These are phyloP conservation scores for Forbesichthys agassizii DNA, from an alignment of 2,113 vertebrate species.

Conservation along the genomic window DNA sequence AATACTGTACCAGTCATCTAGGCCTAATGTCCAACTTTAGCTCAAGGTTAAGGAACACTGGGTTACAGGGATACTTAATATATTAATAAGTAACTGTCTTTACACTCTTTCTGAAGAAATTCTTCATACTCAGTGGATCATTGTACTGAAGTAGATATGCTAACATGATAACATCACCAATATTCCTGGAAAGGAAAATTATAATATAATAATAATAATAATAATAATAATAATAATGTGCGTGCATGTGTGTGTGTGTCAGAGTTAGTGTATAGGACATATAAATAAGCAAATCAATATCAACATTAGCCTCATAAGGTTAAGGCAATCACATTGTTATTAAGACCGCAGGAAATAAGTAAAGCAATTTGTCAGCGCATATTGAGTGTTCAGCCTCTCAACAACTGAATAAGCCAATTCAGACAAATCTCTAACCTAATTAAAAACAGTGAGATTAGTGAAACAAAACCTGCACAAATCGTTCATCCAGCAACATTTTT, in stretches of 20 bases:
- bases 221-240: background rate
- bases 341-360: slow-evolving; percentile 12
- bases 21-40: too few relatives aligned
- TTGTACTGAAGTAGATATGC: too few relatives aligned
- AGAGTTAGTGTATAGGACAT: background rate
- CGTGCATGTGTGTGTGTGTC: background rate
- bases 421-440: slow-evolving; percentile 20
- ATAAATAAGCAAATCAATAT: slow-evolving; percentile 46
- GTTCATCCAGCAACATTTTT: slow-evolving; percentile 6
- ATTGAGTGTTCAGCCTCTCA: slow-evolving; percentile 48
- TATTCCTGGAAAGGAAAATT: background rate
- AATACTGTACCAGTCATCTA: too few relatives aligned
- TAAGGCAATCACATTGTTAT: slow-evolving; percentile 41
- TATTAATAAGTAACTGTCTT: too few relatives aligned
- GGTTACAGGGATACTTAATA: too few relatives aligned
- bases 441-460: slow-evolving; percentile 26
- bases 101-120: too few relatives aligned
- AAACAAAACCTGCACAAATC: slow-evolving; percentile 34
- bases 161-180: too few relatives aligned
- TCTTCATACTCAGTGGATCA: too few relatives aligned
- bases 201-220: background rate
- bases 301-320: slow-evolving; percentile 50
- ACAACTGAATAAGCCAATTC: slow-evolving; percentile 31
- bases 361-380: slow-evolving; percentile 46
- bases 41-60: too few relatives aligned